phyloP scores from a whole-genome alignment of 2,113 vertebrate genomes.

The Sorex araneus region DNA sequence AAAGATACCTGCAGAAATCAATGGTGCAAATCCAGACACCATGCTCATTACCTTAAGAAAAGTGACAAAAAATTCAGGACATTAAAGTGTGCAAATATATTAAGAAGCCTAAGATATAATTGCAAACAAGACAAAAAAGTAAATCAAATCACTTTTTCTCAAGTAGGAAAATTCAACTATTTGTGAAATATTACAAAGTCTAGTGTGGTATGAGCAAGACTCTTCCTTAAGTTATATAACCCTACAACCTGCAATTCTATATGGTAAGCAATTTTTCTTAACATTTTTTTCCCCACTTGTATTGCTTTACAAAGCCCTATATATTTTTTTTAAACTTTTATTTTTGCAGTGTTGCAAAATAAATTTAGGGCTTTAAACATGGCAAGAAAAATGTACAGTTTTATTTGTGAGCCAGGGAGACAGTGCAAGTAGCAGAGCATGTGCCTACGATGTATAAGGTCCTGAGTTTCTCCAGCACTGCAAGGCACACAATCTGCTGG shows the following conservation, averaged over 20 bases:
- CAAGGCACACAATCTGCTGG: no score
- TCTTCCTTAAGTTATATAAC: background rate
- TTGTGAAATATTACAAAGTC: background rate
- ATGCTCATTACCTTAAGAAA: slow-evolving; percentile 94
- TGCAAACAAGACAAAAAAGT: background rate
- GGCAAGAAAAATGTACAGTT: no score
- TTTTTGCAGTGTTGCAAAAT: no score
- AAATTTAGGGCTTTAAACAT: no score
- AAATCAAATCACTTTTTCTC: background rate
- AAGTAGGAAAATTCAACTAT: background rate
- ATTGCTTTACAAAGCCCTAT: background rate
- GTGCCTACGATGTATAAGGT: no score
- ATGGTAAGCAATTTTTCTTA: slow-evolving; percentile 25
- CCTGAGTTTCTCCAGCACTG: no score
- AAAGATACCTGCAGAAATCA: slow-evolving; percentile 98
- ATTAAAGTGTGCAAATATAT: background rate
- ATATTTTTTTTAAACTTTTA: background rate
- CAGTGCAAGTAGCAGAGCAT: no score
- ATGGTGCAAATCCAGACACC: slow-evolving; percentile 96
- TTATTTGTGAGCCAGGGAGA: no score
- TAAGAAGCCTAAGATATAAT: background rate
- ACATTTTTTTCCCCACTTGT: background rate
- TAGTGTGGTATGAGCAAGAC: background rate
- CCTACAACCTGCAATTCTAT: background rate
- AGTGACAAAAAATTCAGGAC: background rate